These are phyloP conservation scores for Teinopalpus imperialis DNA, from an alignment of 2,888 invertebrate genomes.

Conservation along the genomic window DNA sequence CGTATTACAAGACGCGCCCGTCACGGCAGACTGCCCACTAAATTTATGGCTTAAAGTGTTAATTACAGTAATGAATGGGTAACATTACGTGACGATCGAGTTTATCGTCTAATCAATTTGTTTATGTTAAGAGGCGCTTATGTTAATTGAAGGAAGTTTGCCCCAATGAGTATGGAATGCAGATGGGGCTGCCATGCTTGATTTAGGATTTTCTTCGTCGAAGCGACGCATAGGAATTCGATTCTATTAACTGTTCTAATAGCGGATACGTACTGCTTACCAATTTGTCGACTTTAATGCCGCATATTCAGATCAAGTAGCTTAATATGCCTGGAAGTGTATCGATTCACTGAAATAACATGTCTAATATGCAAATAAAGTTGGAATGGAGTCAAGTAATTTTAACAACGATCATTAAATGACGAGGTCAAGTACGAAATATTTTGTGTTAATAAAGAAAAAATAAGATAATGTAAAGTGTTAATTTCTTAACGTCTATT, in stretches of 20 bases:
- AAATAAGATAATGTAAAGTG: too few relatives aligned
- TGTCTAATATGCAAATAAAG: constrained; percentile 21
- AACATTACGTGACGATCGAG: constrained; percentile 51
- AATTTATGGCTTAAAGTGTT: constrained; percentile 71
- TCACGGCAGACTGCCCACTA: constrained; percentile 49
- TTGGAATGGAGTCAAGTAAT: constrained; percentile 19
- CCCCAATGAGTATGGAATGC: constrained; percentile 51
- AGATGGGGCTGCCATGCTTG: constrained; percentile 29
- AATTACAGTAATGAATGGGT: constrained; percentile 69
- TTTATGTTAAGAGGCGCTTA: constrained; percentile 66
- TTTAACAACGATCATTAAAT: constrained; percentile 15
- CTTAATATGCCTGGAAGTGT: constrained; percentile 23
- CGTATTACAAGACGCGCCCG: constrained; percentile 49
- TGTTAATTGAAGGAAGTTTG: constrained; percentile 69
- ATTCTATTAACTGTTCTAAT: constrained; percentile 27
- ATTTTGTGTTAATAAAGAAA: too few relatives aligned
- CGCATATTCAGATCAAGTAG: constrained; percentile 20
- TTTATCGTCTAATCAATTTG: constrained; percentile 61
- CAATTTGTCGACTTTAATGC: constrained; percentile 17
- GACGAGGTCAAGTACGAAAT: background rate
- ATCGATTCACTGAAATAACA: constrained; percentile 20
- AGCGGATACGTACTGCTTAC: constrained; percentile 23
- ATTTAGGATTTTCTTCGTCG: constrained; percentile 26
- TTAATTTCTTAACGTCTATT: too few relatives aligned
- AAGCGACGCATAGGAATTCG: constrained; percentile 24